phyloP scores from a whole-genome alignment of 2,113 vertebrate species.

The Psammodynastes pulverulentus region DNA sequence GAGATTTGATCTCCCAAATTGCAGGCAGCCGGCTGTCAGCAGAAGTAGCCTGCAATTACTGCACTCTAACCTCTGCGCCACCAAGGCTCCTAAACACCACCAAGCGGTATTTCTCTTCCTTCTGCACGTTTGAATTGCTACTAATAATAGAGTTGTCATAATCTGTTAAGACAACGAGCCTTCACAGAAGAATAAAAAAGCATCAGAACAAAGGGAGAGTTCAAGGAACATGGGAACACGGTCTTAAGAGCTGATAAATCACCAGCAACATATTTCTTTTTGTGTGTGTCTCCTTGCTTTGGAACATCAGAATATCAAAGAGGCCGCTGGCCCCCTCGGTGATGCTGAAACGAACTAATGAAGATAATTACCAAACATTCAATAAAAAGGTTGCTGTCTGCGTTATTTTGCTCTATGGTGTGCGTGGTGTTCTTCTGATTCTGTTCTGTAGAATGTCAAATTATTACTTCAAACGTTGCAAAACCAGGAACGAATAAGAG shows the following conservation, averaged over 20 bases:
- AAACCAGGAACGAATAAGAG: not conserved
- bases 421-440: not conserved
- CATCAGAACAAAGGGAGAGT: not conserved
- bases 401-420: not conserved
- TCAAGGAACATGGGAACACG: not conserved
- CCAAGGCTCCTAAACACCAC: no score
- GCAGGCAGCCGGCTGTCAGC: no score
- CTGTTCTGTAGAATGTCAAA: slow-evolving; percentile 30
- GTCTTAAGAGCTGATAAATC: not conserved
- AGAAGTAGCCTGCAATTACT: no score
- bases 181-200: not conserved
- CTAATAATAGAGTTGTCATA: not conserved
- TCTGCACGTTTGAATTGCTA: not conserved
- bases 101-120: not conserved
- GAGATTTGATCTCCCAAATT: no score
- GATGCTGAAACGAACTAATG: slow-evolving; percentile 21
- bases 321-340: not conserved
- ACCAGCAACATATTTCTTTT: not conserved
- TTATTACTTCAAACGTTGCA: slow-evolving; percentile 20
- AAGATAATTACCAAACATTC: slow-evolving; percentile 3
- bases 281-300: no score
- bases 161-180: not conserved
- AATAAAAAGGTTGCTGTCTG: not conserved
- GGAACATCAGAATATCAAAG: not conserved
- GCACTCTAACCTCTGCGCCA: no score